Evolutionary conservation across 2,113 vertebrate species (phyloP).

Genomic region (Mormyrus lacerda): DNA sequence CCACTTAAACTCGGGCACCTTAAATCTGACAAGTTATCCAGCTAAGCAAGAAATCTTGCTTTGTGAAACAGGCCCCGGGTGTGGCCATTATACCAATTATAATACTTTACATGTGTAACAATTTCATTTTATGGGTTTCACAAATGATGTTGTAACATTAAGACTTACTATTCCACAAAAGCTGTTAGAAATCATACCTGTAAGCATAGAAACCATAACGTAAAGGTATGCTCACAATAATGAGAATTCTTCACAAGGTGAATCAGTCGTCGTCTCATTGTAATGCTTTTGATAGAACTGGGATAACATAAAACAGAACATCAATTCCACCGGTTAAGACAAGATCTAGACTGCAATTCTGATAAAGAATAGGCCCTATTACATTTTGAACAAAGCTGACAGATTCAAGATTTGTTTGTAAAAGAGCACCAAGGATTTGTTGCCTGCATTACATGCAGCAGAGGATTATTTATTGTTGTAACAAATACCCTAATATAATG

Average conservation of each 20-base stretch:
- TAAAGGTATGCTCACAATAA: background rate
- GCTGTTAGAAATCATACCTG: background rate
- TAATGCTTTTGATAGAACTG: background rate
- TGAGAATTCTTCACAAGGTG: background rate
- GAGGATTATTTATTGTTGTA: background rate
- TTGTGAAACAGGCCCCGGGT: too few species aligned
- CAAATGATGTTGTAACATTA: background rate
- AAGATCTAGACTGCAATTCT: background rate
- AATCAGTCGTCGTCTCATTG: background rate
- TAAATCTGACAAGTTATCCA: too few species aligned
- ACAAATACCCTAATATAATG: background rate
- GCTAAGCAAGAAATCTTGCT: too few species aligned
- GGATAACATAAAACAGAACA: background rate
- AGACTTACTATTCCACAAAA: background rate
- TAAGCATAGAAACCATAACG: background rate
- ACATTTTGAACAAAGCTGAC: constrained; percentile 4
- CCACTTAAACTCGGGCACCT: too few species aligned
- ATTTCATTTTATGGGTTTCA: background rate
- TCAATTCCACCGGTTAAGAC: constrained; percentile 2
- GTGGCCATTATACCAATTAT: background rate
- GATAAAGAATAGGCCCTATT: background rate
- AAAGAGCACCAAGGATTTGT: background rate
- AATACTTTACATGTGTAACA: background rate
- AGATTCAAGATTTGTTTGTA: constrained; percentile 2
- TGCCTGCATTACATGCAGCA: background rate